phyloP scores from a whole-genome alignment of 2,113 vertebrate species.

The Daboia siamensis region DNA sequence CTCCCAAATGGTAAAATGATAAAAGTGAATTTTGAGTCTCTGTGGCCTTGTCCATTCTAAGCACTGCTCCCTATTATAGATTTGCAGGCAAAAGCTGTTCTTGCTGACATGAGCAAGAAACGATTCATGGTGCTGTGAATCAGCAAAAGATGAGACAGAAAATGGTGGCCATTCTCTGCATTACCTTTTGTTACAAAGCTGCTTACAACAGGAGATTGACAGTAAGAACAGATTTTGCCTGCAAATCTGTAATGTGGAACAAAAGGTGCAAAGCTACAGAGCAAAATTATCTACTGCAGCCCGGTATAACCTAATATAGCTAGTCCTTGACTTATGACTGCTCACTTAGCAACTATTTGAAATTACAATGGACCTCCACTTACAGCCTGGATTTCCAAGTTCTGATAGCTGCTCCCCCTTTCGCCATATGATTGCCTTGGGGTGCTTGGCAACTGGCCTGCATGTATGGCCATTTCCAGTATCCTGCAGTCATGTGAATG shows the following conservation, averaged over 20 bases:
- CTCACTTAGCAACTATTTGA: neutral
- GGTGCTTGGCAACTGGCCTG: neutral
- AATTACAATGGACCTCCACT: neutral
- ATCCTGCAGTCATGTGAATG: neutral
- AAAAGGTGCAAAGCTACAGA: neutral
- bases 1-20: neutral
- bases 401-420: neutral
- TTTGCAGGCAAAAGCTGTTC: neutral
- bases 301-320: neutral
- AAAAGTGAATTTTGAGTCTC: neutral
- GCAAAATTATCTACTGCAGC: neutral
- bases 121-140: neutral
- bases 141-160: neutral
- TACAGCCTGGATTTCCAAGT: neutral
- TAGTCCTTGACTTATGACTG: neutral
- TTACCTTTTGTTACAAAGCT: neutral
- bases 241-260: neutral
- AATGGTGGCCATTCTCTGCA: neutral
- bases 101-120: neutral
- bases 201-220: neutral
- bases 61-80: neutral
- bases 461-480: neutral
- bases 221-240: neutral
- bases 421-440: neutral
- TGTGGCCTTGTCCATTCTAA: neutral